Percentiles rank a stretch among this genome's conserved stretches.
Evolutionary conservation across 2,797 vertebrate species (phyloP).

Genomic region (Trichosurus vulpecula): DNA sequence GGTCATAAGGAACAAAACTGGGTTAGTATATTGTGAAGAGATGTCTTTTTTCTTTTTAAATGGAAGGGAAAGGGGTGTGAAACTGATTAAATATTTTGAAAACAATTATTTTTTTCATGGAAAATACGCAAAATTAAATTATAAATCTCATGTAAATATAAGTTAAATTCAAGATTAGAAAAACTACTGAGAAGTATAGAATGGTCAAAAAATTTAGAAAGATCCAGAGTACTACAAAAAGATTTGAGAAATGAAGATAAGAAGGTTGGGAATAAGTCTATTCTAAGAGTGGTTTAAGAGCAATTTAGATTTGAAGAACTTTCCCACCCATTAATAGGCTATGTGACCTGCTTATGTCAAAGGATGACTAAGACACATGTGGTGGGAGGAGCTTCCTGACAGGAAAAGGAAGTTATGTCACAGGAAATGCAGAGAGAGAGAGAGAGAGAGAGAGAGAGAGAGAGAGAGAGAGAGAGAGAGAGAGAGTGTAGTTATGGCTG

Average conservation of each 20-base stretch:
- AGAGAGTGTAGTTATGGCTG: too few relatives aligned
- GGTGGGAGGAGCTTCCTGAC: too few relatives aligned
- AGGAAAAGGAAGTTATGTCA: too few relatives aligned
- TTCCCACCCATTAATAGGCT: too few relatives aligned
- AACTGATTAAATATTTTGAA: conserved; percentile 22
- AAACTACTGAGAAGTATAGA: conserved; percentile 16
- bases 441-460: too few relatives aligned
- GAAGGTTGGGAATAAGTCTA: neutral
- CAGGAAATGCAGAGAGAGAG: too few relatives aligned
- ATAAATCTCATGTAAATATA: neutral
- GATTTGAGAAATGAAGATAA: conserved; percentile 6
- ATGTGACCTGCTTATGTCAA: too few relatives aligned
- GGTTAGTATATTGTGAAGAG: conserved; percentile 46
- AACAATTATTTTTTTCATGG: conserved; percentile 25
- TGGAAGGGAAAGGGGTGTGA: conserved; percentile 4
- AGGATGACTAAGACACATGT: too few relatives aligned
- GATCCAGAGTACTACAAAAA: neutral
- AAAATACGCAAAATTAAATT: conserved; percentile 53
- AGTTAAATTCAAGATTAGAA: conserved; percentile 12
- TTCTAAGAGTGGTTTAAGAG: neutral
- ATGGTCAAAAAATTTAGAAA: conserved; percentile 37
- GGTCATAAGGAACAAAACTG: conserved; percentile 25
- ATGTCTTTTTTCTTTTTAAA: conserved; percentile 16
- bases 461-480: too few relatives aligned
- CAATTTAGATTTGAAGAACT: too few relatives aligned